phyloP scores from a whole-genome alignment of 2,888 invertebrate species.

The Linnaemya tessellans region DNA sequence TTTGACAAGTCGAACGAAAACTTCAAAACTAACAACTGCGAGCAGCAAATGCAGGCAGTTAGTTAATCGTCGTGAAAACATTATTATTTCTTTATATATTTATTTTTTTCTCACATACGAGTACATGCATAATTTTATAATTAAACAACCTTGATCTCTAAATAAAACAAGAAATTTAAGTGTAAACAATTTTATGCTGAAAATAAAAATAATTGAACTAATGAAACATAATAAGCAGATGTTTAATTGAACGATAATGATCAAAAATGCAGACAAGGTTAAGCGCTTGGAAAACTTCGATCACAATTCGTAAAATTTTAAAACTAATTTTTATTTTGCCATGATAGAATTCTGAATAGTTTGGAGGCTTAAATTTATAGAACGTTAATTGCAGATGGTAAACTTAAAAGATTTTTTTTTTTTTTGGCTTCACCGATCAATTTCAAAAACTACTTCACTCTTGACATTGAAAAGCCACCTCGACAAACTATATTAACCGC shows the following conservation, averaged over 20 bases:
- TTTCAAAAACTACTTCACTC: no score
- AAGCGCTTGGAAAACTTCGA: no score
- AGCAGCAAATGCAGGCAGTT: no score
- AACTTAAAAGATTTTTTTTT: no score
- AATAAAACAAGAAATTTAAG: not conserved
- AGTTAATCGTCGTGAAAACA: not conserved
- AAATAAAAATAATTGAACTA: not conserved
- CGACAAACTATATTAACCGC: no score
- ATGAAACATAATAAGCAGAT: not conserved
- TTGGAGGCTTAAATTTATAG: no score
- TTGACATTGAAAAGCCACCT: no score
- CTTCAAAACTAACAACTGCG: not conserved
- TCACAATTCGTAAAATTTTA: no score
- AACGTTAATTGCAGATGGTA: no score
- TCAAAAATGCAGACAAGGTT: not conserved
- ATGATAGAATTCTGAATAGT: no score
- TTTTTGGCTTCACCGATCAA: no score
- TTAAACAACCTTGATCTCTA: not conserved
- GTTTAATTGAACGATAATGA: not conserved
- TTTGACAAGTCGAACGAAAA: conserved; percentile 34
- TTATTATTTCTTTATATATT: not conserved
- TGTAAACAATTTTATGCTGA: not conserved
- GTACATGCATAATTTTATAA: not conserved
- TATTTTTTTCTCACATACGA: not conserved
- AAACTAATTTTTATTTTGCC: no score